Evolutionary conservation across 2,797 vertebrate genomes (phyloP), one percentile per base, ranked within the genome.

Genomic region (Glyptemys insculpta): DNA sequence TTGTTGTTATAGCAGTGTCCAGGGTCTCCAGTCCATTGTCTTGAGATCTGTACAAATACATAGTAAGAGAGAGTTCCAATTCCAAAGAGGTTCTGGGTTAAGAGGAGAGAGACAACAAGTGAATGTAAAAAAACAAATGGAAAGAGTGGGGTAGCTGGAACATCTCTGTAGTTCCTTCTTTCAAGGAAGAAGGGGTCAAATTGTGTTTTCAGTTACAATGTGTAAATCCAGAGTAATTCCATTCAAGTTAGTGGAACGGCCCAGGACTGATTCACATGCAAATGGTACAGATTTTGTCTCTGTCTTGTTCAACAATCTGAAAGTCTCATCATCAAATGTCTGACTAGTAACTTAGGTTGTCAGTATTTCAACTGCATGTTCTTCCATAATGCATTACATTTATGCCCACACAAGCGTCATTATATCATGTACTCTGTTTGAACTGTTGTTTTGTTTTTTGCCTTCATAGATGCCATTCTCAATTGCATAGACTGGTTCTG

Each of bases 401-500:
- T 89, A 10, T 85, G 83, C 21, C 23, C 72, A 41, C 31, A 11
- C 8, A 47, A 6, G 8, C 47, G 54, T 82, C 53, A 37, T 79
- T 82, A 1, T 29, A 18, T 76, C 76, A 12, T 93, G n/a, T 92
- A 76, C 41, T 93, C 76, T 91, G 5, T 83, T 72, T 90, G 83
- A 95, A 81, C 37, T 88, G 88, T 90, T 21, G 37, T 81, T 49
- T 47, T 82, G 10, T 7, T 62, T 91, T 92, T 82, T 92, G 4
- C 31, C 50, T 94, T 95, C 83, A 57, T 4, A 83, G 56, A 91
- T 92, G 96, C 83, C 96, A 95, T 74, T 68, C 94, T 87, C 79
- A 85, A 93, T 94, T 90, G 88, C 93, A 65, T 31, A 91, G 96
- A 95, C 78, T 94, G 93, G 96, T 94, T 87, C 89, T 49, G 57